Conservation (phyloP, 2,797 vertebrate species). For the Myotis vivesi region DNA sequence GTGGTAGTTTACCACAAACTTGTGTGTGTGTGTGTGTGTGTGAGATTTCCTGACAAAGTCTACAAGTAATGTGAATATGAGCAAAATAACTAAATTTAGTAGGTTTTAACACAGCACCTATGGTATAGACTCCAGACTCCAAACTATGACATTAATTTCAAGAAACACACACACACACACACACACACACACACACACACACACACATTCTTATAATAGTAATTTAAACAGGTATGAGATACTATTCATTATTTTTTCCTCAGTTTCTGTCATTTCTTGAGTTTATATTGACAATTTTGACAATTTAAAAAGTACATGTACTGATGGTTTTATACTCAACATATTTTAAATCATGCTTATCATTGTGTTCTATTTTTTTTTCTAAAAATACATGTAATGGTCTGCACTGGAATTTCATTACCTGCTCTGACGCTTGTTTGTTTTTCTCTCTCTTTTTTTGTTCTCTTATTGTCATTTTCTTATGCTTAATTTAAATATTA, state of each 20-base stretch:
- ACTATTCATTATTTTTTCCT: background rate
- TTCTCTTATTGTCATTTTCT: background rate
- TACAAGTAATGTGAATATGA: background rate
- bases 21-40: background rate
- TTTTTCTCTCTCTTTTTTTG: background rate
- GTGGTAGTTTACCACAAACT: background rate
- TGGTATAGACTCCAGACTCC: background rate
- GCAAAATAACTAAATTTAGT: background rate
- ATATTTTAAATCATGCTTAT: background rate
- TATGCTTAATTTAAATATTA: background rate
- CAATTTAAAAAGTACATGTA: background rate
- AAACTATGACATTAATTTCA: background rate
- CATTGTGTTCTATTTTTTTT: background rate
- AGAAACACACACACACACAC: background rate
- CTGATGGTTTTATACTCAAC: background rate
- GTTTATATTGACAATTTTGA: background rate
- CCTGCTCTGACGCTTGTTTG: background rate
- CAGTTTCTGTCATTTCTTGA: background rate
- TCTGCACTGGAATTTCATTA: background rate
- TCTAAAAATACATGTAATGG: background rate
- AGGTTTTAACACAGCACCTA: background rate
- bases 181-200: too few relatives aligned
- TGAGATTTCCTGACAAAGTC: background rate
- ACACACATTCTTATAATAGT: too few relatives aligned
- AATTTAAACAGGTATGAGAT: background rate